These are phyloP conservation scores for Prionace glauca DNA, from an alignment of 2,797 vertebrate genomes.

Conservation along the genomic window DNA sequence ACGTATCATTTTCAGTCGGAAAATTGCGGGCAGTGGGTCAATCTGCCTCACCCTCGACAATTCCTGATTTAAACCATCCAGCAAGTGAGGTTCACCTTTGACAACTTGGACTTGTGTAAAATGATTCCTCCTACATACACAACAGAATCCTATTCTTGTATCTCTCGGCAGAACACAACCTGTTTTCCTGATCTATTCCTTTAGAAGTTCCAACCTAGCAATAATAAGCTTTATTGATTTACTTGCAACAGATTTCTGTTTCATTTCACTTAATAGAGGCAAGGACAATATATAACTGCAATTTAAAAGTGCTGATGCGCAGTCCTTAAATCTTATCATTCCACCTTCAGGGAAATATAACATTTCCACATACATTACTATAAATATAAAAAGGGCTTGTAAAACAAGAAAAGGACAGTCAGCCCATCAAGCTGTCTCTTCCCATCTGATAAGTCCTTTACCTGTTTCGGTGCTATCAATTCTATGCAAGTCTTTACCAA, in stretches of 20 bases:
- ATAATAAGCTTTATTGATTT: conserved; percentile 28
- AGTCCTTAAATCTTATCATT: conserved; percentile 33
- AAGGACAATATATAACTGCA: conserved; percentile 22
- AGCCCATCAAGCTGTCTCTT: background rate
- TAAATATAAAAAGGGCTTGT: background rate
- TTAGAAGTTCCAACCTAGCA: conserved; percentile 3
- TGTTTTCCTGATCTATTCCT: background rate
- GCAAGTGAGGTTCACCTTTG: background rate
- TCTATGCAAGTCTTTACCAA: conserved; percentile 1
- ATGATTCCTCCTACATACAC: background rate
- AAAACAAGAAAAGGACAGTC: conserved; percentile 24
- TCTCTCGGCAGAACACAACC: background rate
- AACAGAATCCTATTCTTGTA: background rate
- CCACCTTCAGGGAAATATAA: conserved; percentile 25
- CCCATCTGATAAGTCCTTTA: background rate
- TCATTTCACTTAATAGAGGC: conserved; percentile 28
- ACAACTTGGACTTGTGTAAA: background rate
- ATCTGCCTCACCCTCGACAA: background rate
- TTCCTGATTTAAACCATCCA: background rate
- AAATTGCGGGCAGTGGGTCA: too few species aligned
- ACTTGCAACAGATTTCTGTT: background rate
- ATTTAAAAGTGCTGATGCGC: conserved; percentile 5
- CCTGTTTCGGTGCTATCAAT: background rate
- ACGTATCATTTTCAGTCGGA: background rate
- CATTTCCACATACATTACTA: conserved; percentile 19